Base-by-base conservation (phyloP, 2,797 vertebrate genomes). In the Melanotaenia trifasciata region DNA sequence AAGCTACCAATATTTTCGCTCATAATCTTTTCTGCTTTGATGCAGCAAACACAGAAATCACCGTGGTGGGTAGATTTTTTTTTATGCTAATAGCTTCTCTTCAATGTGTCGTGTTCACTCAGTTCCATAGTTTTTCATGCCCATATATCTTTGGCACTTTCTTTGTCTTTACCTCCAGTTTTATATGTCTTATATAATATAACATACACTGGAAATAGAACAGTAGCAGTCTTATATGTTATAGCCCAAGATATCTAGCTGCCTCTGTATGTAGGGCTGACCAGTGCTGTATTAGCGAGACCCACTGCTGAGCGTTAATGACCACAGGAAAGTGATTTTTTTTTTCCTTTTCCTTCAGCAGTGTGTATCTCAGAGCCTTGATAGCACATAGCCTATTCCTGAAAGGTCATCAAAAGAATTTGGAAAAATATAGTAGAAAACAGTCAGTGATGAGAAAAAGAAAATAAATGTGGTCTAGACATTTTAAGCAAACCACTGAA, bases 301-400 rank as follows among this genome's bases (percentile, higher is more conserved):
- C 87, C 88, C 54, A 87, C 87, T 2, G 9, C 90, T 90, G 90
- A 91, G 90, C 79, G 72, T 85, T 93, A 93, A 93, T 87, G 91
- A 90, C 79, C 72, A 65, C 74, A 71, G 76, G 58, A 75, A 89
- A 83, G 63, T 75, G 43, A 79, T 32, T 67, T 35, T 75, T 60
- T 76, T 85, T 84, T 82, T 81, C 63, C 56, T 57, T 53, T 22
- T 45, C 6, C 78, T 67, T 78, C 40, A 64, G 66, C 57, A 14
- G 70, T 73, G 81, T 87, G 70, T 70, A 72, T 77, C 66, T 79
- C 76, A 74, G 67, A 87, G 79, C 64, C 47, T 64, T 70, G 80
- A 87, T 81, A 77, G 79, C 83, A 80, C 67, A 84, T 76, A 70
- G 72, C 61, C 74, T 80, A 79, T 90, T 84, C 86, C 76, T 77